phyloP scores from a whole-genome alignment of 2,113 vertebrate genomes.

The Raphicerus campestris region DNA sequence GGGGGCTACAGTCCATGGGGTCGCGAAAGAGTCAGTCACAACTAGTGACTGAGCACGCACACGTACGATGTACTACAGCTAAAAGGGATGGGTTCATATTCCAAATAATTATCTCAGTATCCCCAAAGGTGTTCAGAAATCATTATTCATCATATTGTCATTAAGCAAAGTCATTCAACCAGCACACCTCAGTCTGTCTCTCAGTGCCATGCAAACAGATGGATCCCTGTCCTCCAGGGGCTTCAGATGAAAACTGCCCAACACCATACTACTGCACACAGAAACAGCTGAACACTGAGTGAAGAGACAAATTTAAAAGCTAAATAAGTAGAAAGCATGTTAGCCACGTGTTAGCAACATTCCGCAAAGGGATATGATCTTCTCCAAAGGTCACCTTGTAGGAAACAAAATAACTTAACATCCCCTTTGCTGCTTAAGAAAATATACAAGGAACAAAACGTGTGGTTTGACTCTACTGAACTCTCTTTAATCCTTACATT shows the following conservation, averaged over 20 bases:
- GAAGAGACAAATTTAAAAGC: background rate
- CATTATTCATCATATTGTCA: background rate
- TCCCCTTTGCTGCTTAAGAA: slow-evolving; percentile 2
- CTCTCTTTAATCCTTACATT: background rate
- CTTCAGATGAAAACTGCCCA: background rate
- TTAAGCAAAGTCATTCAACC: background rate
- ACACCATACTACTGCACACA: background rate
- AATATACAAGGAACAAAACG: background rate
- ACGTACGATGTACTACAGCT: background rate
- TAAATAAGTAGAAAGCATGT: background rate
- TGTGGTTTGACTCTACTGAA: background rate
- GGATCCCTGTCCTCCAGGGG: background rate
- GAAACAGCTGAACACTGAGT: background rate
- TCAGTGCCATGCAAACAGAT: background rate
- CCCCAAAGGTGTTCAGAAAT: background rate
- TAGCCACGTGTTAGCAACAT: background rate
- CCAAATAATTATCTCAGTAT: background rate
- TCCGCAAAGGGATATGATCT: background rate
- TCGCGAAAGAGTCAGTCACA: background rate
- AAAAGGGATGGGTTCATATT: background rate
- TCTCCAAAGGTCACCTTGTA: slow-evolving; percentile 13
- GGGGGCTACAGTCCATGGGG: background rate
- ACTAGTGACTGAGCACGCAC: background rate
- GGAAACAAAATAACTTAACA: slow-evolving; percentile 23
- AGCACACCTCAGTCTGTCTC: background rate